Evolutionary conservation across 2,888 invertebrate species (phyloP).

Genomic region (Amphipoea lucens): DNA sequence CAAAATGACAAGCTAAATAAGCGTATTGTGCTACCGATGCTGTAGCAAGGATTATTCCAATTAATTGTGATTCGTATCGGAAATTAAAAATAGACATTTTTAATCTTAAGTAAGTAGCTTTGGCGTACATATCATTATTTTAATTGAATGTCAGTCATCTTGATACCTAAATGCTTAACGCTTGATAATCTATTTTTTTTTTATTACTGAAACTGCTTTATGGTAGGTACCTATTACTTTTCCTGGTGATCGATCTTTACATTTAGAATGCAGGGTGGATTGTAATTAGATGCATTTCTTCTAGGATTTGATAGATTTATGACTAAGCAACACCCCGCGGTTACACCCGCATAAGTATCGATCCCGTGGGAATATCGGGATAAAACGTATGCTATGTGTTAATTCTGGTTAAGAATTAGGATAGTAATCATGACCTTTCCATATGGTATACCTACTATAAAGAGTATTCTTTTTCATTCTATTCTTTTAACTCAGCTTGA

Average conservation of each 20-base stretch:
- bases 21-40: conserved; percentile 78
- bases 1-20: conserved; percentile 81
- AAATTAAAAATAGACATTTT: conserved; percentile 55
- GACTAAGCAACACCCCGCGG: neutral
- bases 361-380: no score
- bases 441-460: neutral
- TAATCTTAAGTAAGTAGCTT: conserved; percentile 42
- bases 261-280: neutral
- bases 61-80: conserved; percentile 65
- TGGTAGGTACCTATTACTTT: neutral
- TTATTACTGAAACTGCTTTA: neutral
- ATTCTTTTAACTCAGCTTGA: neutral
- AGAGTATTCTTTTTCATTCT: neutral
- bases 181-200: conserved; percentile 23
- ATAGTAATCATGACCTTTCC: neutral
- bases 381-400: no score
- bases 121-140: conserved; percentile 34
- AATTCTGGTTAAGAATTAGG: no score
- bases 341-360: no score
- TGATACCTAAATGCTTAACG: conserved; percentile 44
- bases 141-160: conserved; percentile 51
- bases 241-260: neutral
- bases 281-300: neutral
- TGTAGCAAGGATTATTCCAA: conserved; percentile 58
- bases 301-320: neutral